Evolutionary conservation across 2,888 invertebrate genomes (phyloP).

Genomic region (Quadriops clusia): DNA sequence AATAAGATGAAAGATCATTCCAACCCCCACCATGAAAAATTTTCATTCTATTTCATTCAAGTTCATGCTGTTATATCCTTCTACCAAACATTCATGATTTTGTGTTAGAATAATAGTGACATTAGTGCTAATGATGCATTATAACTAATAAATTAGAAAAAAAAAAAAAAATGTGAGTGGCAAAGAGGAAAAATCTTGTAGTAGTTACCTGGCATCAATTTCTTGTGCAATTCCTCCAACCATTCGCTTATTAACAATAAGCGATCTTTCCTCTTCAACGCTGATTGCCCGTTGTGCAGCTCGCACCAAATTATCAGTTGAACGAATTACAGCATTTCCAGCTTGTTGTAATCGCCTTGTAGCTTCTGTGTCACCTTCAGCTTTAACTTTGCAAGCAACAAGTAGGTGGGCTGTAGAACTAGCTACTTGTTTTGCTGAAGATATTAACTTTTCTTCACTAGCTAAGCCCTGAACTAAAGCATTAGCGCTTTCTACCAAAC

Average conservation of each 20-base stretch:
- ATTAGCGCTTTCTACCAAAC: constrained; percentile 95
- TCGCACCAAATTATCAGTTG: constrained; percentile 92
- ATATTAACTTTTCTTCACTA: constrained; percentile 91
- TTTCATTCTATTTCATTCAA: no score
- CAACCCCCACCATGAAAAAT: no score
- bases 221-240: constrained; percentile 96
- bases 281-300: constrained; percentile 89
- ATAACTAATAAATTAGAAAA: neutral
- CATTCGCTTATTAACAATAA: constrained; percentile 84
- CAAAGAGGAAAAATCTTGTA: constrained; percentile 28
- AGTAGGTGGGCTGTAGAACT: constrained; percentile 93
- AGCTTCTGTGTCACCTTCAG: constrained; percentile 89
- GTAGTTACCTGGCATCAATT: constrained; percentile 63
- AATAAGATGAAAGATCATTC: no score
- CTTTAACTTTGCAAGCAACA: constrained; percentile 97
- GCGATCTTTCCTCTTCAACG: constrained; percentile 80
- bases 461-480: constrained; percentile 86
- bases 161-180: neutral
- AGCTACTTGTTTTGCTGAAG: constrained; percentile 92
- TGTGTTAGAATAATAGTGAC: no score
- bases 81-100: no score
- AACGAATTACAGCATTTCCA: constrained; percentile 92
- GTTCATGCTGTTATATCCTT: no score
- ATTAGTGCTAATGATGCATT: no score
- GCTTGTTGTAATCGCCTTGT: constrained; percentile 85